phyloP scores from a whole-genome alignment of 2,888 invertebrate genomes.

The Imbricaverruca yamaguchii region DNA sequence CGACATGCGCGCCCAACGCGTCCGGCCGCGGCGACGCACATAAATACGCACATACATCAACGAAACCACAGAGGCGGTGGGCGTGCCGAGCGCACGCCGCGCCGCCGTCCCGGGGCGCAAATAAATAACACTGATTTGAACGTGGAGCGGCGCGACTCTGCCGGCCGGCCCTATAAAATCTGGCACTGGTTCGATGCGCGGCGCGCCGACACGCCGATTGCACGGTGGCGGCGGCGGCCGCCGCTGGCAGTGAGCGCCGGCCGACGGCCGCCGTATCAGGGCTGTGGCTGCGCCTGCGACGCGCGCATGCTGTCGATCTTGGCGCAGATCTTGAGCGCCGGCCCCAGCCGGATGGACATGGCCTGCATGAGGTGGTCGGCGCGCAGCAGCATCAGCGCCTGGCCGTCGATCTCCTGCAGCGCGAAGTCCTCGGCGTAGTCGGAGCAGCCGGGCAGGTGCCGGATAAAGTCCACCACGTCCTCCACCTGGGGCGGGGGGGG shows the following conservation, averaged over 20 bases:
- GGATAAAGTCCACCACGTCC: slow-evolving; percentile 81
- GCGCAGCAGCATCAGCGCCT: slow-evolving; percentile 81
- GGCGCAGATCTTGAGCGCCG: slow-evolving; percentile 89
- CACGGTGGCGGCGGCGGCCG: not conserved
- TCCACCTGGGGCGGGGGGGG: slow-evolving; percentile 52
- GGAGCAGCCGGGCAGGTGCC: slow-evolving; percentile 78
- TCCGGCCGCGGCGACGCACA: not conserved
- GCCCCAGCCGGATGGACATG: slow-evolving; percentile 91
- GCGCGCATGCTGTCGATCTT: slow-evolving; percentile 72
- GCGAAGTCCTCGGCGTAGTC: slow-evolving; percentile 92
- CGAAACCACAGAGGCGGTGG: not conserved
- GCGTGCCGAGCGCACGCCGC: too few relatives aligned
- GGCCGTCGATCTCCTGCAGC: slow-evolving; percentile 92
- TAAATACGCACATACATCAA: not conserved
- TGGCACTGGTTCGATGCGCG: not conserved
- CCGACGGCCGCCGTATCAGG: too few relatives aligned
- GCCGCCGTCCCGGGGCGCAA: not conserved
- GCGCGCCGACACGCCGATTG: not conserved
- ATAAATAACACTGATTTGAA: slow-evolving; percentile 6
- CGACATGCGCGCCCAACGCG: not conserved
- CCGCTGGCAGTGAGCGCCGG: not conserved
- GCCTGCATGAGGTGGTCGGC: slow-evolving; percentile 91
- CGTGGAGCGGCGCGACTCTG: not conserved
- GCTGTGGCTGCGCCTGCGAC: slow-evolving; percentile 8
- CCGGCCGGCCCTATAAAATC: not conserved